Evolutionary conservation across 2,113 vertebrate genomes (phyloP), one percentile per base, ranked within the genome.

Genomic region (Mastomys coucha): DNA sequence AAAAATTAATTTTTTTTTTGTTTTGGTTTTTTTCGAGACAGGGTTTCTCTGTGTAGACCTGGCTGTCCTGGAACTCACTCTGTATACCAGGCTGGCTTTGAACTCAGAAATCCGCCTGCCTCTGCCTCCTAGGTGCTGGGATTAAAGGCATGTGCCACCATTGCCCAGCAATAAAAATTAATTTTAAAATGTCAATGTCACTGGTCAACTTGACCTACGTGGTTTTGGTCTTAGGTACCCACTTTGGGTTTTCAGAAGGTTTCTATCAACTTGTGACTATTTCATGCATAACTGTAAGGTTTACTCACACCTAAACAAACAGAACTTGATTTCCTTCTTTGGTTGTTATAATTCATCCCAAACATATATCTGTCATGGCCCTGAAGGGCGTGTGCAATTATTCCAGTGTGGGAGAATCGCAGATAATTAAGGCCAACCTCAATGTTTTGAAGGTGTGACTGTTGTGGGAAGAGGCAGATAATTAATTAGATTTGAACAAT

Each of bases 401-500:
- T 81, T 97, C 87, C 82, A 90, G 93, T 97, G 96, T 97, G 97
- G 91, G 97, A 97, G 97, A 97, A 88, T 96, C 94, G 89, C 96
- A 93, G 87, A 92, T 92, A 90, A 92, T 92, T 67, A 97, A 81
- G 89, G 91, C 85, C 80, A 96, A 95, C 87, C 91, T 94, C 94
- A 67, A 3, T 88, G 97, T 93, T 97, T 97, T 95, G 94, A 97
- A 96, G 97, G 97, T 97, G 95, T 96, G 96, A 97, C 95, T 77
- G 42, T 89, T 96, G 81, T 91, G 89, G 94, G 93, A 63, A 75
- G 49, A 95, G 84, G 36, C 91, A 93, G 91, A 93, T 95, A 91
- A 95, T 97, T 96, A 96, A 97, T 98, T 97, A 92, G 73, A 97
- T 95, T 94, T 95, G 84, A 97, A 69, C 53, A 72, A 89, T 89